Conservation (phyloP, 2,113 vertebrate genomes). For the Oncorhynchus clarkii region DNA sequence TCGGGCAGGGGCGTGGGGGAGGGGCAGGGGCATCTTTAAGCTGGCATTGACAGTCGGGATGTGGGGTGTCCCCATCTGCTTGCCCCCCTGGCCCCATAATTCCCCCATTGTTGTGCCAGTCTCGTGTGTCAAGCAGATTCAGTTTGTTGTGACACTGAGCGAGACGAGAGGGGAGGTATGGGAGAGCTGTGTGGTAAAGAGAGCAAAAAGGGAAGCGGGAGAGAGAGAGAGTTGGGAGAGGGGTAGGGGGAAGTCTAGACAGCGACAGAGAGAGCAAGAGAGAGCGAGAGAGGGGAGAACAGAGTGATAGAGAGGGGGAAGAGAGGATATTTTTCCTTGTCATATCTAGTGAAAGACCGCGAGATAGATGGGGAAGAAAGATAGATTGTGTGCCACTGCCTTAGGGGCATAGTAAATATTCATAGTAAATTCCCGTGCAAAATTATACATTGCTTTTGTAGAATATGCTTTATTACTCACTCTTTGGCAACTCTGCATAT, state of each 20-base stretch:
- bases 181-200: not conserved
- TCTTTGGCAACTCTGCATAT: not conserved
- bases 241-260: not conserved
- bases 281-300: not conserved
- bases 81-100: conserved; percentile 18
- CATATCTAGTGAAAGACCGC: no score
- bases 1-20: not conserved
- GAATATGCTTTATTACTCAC: not conserved
- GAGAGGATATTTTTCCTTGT: not conserved
- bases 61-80: conserved; percentile 26
- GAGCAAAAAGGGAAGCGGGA: not conserved
- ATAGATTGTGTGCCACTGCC: not conserved
- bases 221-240: not conserved
- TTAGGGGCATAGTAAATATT: not conserved
- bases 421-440: not conserved
- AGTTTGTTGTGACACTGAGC: conserved; percentile 30
- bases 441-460: not conserved
- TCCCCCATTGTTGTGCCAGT: conserved; percentile 36
- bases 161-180: not conserved
- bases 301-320: not conserved
- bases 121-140: conserved; percentile 26
- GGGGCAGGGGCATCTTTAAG: not conserved
- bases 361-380: no score
- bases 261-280: not conserved
- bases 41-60: conserved; percentile 19